phyloP scores from a whole-genome alignment of 2,797 vertebrate species.

The Poecilia gillii region DNA sequence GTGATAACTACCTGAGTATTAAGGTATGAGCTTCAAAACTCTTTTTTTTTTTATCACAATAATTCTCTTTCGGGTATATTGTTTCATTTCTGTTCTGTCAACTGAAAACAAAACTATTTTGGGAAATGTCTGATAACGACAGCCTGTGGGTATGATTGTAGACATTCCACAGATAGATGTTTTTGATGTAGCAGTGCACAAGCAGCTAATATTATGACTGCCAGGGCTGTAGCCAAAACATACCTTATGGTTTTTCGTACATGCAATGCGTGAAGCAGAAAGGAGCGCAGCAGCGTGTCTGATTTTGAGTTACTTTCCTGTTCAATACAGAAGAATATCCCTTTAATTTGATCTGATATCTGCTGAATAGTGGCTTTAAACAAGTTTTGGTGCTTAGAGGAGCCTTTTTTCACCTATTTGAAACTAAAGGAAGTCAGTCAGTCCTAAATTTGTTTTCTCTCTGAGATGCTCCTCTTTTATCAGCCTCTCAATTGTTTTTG shows the following conservation, averaged over 20 bases:
- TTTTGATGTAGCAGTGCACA: constrained; percentile 33
- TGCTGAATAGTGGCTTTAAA: neutral
- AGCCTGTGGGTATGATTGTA: constrained; percentile 16
- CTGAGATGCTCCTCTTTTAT: constrained; percentile 55
- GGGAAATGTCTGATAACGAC: neutral
- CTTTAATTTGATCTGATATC: neutral
- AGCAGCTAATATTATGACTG: constrained; percentile 46
- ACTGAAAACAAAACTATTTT: neutral
- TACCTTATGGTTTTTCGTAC: constrained; percentile 16
- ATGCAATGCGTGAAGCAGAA: neutral
- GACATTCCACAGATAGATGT: constrained; percentile 28
- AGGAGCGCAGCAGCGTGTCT: neutral
- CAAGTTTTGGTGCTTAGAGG: neutral
- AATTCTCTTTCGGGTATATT: neutral
- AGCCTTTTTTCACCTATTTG: neutral
- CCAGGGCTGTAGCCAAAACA: constrained; percentile 44
- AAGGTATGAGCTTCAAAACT: constrained; percentile 75
- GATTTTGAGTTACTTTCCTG: neutral
- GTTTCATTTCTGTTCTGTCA: neutral
- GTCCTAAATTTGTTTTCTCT: constrained; percentile 50
- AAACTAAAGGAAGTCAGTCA: constrained; percentile 7
- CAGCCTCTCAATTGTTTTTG: constrained; percentile 59
- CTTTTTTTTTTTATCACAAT: constrained; percentile 3
- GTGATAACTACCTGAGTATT: constrained; percentile 84
- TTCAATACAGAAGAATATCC: neutral